These are phyloP conservation scores for Pollenia angustigena DNA, from an alignment of 2,888 invertebrate genomes.

Conservation along the genomic window DNA sequence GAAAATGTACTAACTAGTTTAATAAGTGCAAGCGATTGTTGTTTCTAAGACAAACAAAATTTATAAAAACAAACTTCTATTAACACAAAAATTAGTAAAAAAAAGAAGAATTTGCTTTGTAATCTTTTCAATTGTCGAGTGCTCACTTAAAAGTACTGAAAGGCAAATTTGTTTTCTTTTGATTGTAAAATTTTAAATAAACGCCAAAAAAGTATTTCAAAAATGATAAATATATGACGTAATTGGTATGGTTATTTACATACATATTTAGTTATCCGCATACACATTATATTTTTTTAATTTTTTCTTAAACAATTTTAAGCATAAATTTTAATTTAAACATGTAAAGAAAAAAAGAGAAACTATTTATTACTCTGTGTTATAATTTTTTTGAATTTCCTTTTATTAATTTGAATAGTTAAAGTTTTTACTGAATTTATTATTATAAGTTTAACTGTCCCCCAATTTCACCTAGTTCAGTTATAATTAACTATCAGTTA, in stretches of 20 bases:
- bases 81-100: neutral
- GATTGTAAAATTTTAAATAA: neutral
- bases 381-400: too few species aligned
- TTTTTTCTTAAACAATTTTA: slow-evolving; percentile 5
- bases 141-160: slow-evolving; percentile 15
- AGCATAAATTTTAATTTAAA: too few species aligned
- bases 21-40: neutral
- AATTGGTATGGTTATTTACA: neutral
- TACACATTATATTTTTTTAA: slow-evolving; percentile 1
- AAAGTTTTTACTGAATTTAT: too few species aligned
- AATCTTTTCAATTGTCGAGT: slow-evolving; percentile 10
- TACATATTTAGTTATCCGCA: neutral
- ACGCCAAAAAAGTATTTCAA: slow-evolving; percentile 4
- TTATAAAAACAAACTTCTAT: neutral
- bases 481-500: too few species aligned
- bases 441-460: too few species aligned
- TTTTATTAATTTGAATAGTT: too few species aligned
- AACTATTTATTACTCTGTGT: too few species aligned
- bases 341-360: too few species aligned
- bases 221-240: slow-evolving; percentile 23
- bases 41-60: slow-evolving; percentile 6
- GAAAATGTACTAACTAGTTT: slow-evolving; percentile 19
- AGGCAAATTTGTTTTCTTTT: slow-evolving; percentile 12
- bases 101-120: neutral
- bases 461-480: too few species aligned